A percentile compares a stretch with the other conserved stretches of the same genome.
phyloP scores from a whole-genome alignment of 2,797 vertebrate species.

The Tauraco hartlaubi region DNA sequence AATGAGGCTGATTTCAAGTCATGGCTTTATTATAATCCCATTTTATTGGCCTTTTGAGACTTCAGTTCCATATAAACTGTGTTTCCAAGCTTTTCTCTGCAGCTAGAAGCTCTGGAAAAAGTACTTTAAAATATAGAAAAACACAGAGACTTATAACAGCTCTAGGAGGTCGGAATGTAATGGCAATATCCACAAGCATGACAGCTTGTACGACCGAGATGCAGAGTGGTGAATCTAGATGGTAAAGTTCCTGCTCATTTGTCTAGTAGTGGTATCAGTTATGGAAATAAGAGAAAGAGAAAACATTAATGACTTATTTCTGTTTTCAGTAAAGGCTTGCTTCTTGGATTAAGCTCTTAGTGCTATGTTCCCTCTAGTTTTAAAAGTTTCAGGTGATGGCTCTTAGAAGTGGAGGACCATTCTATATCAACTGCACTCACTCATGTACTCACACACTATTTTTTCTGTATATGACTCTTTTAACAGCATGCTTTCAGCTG shows the following conservation, averaged over 20 bases:
- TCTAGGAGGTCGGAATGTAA: neutral
- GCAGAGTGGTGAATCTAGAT: neutral
- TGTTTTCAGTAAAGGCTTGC: neutral
- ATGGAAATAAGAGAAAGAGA: neutral
- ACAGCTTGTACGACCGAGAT: neutral
- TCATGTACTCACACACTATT: accelerated
- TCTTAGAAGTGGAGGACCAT: neutral
- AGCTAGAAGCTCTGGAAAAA: neutral
- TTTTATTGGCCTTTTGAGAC: neutral
- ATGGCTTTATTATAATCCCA: neutral
- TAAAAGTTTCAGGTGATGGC: neutral
- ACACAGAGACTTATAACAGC: neutral
- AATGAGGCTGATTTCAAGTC: neutral
- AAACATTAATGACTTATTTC: neutral
- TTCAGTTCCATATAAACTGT: neutral
- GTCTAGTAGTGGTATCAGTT: neutral
- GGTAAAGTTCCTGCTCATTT: neutral
- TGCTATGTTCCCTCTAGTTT: neutral
- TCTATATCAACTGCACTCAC: neutral
- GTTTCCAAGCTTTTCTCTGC: neutral
- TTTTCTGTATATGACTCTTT: neutral
- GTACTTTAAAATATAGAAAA: neutral
- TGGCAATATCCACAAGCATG: neutral
- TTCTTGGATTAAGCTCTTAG: neutral
- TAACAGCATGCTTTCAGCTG: neutral